Conservation (phyloP, 1,140 invertebrate genomes). For the Euwallacea similis region DNA sequence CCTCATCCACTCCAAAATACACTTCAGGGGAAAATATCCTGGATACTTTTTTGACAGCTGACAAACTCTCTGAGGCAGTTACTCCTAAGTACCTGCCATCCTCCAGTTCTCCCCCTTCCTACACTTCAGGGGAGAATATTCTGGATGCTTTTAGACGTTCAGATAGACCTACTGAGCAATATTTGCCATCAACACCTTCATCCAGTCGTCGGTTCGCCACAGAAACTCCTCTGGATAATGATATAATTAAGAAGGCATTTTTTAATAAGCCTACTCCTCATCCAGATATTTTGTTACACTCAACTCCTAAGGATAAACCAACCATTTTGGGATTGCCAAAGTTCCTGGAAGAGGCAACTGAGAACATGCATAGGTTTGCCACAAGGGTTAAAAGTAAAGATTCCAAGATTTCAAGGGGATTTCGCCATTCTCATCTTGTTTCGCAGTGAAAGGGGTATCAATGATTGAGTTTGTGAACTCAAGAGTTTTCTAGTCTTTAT, state of each 20-base stretch:
- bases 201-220: background rate
- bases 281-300: constrained; percentile 31
- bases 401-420: too few species aligned
- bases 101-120: constrained; percentile 8
- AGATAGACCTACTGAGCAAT: constrained; percentile 17
- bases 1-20: constrained; percentile 12
- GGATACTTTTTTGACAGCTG: constrained; percentile 17
- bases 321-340: background rate
- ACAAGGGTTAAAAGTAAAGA: too few species aligned
- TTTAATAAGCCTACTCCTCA: constrained; percentile 36
- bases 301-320: constrained; percentile 19
- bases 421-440: too few species aligned
- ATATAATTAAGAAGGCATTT: constrained; percentile 23
- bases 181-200: constrained; percentile 14
- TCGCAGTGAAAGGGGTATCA: too few species aligned
- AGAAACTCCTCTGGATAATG: constrained; percentile 23
- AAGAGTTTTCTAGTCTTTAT: too few species aligned
- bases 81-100: constrained; percentile 26
- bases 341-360: background rate
- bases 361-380: too few species aligned
- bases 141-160: constrained; percentile 19
- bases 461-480: too few species aligned
- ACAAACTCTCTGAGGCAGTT: background rate
- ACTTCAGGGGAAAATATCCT: constrained; percentile 24
- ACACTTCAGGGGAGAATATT: constrained; percentile 26